phyloP scores from a whole-genome alignment of 2,797 vertebrate genomes.

The Thunnus albacares region DNA sequence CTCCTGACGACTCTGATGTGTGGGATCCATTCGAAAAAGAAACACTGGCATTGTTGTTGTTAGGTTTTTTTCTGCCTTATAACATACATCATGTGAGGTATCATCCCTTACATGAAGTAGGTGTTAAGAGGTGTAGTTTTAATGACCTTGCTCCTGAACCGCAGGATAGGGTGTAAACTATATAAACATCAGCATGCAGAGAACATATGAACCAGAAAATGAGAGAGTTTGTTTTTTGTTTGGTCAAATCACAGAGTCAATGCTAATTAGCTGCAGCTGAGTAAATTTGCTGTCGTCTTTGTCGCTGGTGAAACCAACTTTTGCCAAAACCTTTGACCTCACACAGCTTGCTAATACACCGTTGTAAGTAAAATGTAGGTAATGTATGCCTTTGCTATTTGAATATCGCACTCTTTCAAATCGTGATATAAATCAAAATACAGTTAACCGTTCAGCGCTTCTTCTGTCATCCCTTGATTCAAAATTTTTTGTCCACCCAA shows the following conservation, averaged over 20 bases:
- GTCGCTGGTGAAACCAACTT: background rate
- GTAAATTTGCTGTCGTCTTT: background rate
- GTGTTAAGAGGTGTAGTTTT: too few relatives aligned
- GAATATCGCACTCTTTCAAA: too few relatives aligned
- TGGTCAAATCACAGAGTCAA: background rate
- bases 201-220: background rate
- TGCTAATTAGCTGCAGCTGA: background rate
- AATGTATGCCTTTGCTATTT: too few relatives aligned
- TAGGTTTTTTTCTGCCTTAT: too few relatives aligned
- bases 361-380: background rate
- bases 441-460: background rate
- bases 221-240: background rate
- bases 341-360: background rate
- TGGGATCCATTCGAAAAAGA: too few relatives aligned
- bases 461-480: background rate
- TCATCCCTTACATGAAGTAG: too few relatives aligned
- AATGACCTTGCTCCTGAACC: too few relatives aligned
- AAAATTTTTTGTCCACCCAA: background rate
- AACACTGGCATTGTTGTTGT: too few relatives aligned
- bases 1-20: too few relatives aligned
- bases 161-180: background rate
- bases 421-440: background rate
- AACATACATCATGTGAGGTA: too few relatives aligned
- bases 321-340: background rate
- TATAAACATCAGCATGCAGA: background rate